Evolutionary conservation across 2,888 invertebrate genomes (phyloP).

Genomic region (Aleiodes leptofemur): DNA sequence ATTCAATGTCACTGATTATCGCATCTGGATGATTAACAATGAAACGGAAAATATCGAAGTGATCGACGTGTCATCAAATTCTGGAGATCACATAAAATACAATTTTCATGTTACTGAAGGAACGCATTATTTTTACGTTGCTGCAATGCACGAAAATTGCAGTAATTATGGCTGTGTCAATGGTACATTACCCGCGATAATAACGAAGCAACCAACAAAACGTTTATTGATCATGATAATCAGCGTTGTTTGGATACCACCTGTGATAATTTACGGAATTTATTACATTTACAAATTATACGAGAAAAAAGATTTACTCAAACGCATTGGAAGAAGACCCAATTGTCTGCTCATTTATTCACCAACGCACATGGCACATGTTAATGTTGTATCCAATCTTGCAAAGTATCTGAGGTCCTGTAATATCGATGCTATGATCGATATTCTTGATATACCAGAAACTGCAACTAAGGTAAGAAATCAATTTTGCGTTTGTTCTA

Average conservation of each 20-base stretch:
- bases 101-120: slow-evolving; percentile 65
- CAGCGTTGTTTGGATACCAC: slow-evolving; percentile 71
- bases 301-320: slow-evolving; percentile 59
- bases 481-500: no score
- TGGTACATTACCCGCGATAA: slow-evolving; percentile 68
- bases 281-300: slow-evolving; percentile 67
- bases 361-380: slow-evolving; percentile 67
- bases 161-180: slow-evolving; percentile 66
- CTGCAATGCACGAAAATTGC: slow-evolving; percentile 67
- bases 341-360: slow-evolving; percentile 70
- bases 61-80: slow-evolving; percentile 49
- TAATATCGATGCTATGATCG: slow-evolving; percentile 69
- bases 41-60: slow-evolving; percentile 58
- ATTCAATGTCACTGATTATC: slow-evolving; percentile 68
- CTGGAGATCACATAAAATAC: slow-evolving; percentile 57
- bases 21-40: slow-evolving; percentile 68
- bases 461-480: slow-evolving; percentile 64
- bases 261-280: slow-evolving; percentile 66
- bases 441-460: slow-evolving; percentile 67
- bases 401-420: slow-evolving; percentile 68
- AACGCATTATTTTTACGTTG: slow-evolving; percentile 68
- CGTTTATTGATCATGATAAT: slow-evolving; percentile 71
- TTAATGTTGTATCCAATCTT: slow-evolving; percentile 67
- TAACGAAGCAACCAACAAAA: slow-evolving; percentile 63
- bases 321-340: slow-evolving; percentile 57